Evolutionary conservation across 2,888 invertebrate species (phyloP).

Genomic region (Drosophila gaucha): DNA sequence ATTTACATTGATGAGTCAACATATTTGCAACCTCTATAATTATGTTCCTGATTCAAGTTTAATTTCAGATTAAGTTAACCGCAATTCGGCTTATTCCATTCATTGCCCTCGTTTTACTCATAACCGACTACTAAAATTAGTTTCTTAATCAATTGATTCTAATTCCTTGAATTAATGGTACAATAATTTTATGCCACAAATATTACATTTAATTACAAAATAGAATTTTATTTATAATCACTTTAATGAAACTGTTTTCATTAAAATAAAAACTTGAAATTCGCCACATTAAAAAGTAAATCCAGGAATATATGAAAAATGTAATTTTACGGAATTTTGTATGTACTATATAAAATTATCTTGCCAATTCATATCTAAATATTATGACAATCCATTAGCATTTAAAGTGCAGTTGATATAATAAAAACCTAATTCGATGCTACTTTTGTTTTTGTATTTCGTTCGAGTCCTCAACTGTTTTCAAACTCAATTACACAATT

Average conservation of each 20-base stretch:
- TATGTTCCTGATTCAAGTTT: background rate
- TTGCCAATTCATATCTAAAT: conserved; percentile 28
- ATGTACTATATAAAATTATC: background rate
- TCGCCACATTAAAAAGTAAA: background rate
- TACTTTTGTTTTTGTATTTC: conserved; percentile 12
- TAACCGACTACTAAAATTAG: background rate
- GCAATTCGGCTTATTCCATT: conserved; percentile 34
- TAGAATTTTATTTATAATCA: too few relatives aligned
- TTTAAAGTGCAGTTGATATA: conserved; percentile 26
- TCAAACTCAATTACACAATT: conserved; percentile 38
- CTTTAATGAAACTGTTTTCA: background rate
- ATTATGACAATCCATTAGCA: conserved; percentile 3
- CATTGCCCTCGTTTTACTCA: conserved; percentile 17
- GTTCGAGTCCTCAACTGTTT: conserved; percentile 20
- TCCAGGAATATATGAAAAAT: background rate
- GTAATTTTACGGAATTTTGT: background rate
- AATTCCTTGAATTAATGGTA: conserved; percentile 36
- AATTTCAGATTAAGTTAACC: conserved; percentile 25
- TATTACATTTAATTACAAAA: too few relatives aligned
- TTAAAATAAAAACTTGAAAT: background rate
- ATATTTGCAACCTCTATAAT: conserved; percentile 3
- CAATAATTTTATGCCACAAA: too few relatives aligned
- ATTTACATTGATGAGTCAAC: conserved; percentile 25
- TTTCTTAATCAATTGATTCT: conserved; percentile 27
- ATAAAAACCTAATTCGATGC: conserved; percentile 8